Conservation (phyloP, 2,797 vertebrate genomes). For the Enteromius thamalakanensis region DNA sequence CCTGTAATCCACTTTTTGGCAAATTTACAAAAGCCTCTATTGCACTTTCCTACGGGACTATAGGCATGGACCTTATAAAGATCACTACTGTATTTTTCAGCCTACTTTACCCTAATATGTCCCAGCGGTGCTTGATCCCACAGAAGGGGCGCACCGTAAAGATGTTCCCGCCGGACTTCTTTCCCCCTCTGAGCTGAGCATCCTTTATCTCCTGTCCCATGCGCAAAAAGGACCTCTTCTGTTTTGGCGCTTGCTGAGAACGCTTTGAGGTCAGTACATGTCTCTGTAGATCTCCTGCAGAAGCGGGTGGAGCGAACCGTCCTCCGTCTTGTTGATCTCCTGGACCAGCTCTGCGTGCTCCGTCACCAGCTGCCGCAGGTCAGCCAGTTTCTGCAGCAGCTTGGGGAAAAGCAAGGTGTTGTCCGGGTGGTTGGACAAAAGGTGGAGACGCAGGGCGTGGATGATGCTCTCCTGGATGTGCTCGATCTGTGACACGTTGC, state of each 20-base stretch:
- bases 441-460: slow-evolving; percentile 88
- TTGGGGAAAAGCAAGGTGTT: slow-evolving; percentile 90
- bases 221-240: background rate
- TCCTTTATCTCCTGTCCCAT: slow-evolving; percentile 3
- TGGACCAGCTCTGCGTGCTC: slow-evolving; percentile 93
- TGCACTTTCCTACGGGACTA: slow-evolving; percentile 2
- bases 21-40: background rate
- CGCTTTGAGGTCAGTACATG: slow-evolving; percentile 83
- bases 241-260: background rate
- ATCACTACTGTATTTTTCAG: background rate
- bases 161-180: background rate
- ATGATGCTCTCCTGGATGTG: slow-evolving; percentile 91
- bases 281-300: slow-evolving; percentile 97
- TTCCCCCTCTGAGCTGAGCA: background rate
- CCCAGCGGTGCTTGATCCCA: background rate
- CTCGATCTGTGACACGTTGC: slow-evolving; percentile 86
- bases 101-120: background rate
- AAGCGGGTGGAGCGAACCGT: slow-evolving; percentile 90
- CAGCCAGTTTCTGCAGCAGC: slow-evolving; percentile 93
- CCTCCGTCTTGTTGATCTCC: slow-evolving; percentile 91
- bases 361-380: slow-evolving; percentile 92
- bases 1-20: background rate
- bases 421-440: slow-evolving; percentile 89
- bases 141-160: background rate
- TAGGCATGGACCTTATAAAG: background rate